Evolutionary conservation across 2,888 invertebrate species (phyloP).

Genomic region (Trichogramma evanescens): DNA sequence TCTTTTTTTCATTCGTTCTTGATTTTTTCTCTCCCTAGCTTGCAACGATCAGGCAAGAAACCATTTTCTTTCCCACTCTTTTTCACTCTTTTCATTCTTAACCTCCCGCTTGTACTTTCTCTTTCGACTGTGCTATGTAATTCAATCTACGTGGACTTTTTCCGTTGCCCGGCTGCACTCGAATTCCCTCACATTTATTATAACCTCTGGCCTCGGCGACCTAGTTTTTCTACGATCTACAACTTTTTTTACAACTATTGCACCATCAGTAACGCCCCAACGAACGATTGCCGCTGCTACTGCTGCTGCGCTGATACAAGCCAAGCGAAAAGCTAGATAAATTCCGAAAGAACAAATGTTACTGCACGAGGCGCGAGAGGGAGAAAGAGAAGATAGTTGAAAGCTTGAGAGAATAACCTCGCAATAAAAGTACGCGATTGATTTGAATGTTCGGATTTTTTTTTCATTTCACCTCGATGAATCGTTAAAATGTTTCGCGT

Average conservation of each 20-base stretch:
- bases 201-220: not conserved
- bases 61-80: not conserved
- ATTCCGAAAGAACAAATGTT: slow-evolving; percentile 9
- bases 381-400: not conserved
- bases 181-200: slow-evolving; percentile 16
- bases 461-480: too few relatives aligned
- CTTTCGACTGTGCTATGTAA: not conserved
- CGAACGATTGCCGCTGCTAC: slow-evolving; percentile 3
- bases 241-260: too few relatives aligned
- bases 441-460: too few relatives aligned
- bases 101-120: not conserved
- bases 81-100: slow-evolving; percentile 3
- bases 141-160: not conserved
- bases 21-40: not conserved
- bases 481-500: too few relatives aligned
- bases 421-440: not conserved
- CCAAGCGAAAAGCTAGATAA: slow-evolving; percentile 18
- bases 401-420: too few relatives aligned
- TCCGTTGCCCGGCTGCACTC: slow-evolving; percentile 4
- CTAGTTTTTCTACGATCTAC: too few relatives aligned
- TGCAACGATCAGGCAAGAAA: not conserved
- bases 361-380: not conserved
- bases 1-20: not conserved
- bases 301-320: not conserved
- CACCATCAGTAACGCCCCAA: not conserved